A percentile compares a stretch with the other conserved stretches of the same genome.
These are phyloP conservation scores for Sweltsa coloradensis DNA, from an alignment of 1,140 invertebrate genomes.

Conservation along the genomic window DNA sequence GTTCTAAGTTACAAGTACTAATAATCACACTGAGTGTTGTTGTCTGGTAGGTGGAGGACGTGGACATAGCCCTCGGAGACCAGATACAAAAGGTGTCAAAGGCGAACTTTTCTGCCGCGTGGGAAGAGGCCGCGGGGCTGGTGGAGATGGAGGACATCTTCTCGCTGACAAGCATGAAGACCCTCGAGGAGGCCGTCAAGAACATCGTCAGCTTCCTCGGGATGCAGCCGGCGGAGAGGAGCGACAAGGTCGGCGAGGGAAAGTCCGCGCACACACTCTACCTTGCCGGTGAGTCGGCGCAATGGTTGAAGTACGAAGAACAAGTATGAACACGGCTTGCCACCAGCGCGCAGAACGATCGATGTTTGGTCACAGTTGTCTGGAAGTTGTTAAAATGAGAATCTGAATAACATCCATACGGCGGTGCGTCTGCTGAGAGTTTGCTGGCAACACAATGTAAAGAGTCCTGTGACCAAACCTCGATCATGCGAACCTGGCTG, in stretches of 20 bases:
- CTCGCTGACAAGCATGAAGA: constrained; percentile 64
- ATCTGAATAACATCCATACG: not conserved
- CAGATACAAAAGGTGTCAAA: constrained; percentile 80
- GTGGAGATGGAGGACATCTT: constrained; percentile 81
- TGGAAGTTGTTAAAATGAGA: too few species aligned
- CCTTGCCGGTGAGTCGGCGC: constrained; percentile 53
- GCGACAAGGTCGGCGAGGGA: constrained; percentile 73
- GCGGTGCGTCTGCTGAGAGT: too few species aligned
- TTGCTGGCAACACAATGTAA: too few species aligned
- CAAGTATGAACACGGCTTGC: not conserved
- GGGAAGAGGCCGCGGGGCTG: constrained; percentile 45
- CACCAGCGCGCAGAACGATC: too few species aligned
- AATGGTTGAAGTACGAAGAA: too few species aligned
- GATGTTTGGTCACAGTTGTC: too few species aligned
- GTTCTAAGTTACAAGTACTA: too few species aligned
- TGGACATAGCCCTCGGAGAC: constrained; percentile 81
- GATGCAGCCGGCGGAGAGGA: constrained; percentile 72
- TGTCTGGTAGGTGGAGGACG: constrained; percentile 79
- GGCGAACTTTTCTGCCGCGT: constrained; percentile 58
- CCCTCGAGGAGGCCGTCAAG: constrained; percentile 75
- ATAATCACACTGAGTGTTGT: too few species aligned
- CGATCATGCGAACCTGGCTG: too few species aligned
- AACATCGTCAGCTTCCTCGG: constrained; percentile 81
- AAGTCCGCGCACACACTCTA: constrained; percentile 71
- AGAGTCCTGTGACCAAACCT: too few species aligned